Conservation (phyloP, 2,888 invertebrate species). For the Eueremaeus valkanovi region DNA sequence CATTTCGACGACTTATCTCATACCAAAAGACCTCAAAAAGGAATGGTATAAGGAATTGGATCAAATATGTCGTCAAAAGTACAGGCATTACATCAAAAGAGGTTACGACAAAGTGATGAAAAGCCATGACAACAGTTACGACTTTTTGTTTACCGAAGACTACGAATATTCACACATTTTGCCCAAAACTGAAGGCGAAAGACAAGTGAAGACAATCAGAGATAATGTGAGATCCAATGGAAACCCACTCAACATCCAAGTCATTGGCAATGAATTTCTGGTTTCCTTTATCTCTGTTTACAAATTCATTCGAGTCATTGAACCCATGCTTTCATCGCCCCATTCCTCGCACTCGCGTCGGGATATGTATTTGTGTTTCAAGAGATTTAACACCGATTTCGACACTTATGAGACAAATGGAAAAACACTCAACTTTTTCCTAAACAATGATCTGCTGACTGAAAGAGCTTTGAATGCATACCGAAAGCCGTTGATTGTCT, state of each 20-base stretch:
- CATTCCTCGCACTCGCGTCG: background rate
- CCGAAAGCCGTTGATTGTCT: background rate
- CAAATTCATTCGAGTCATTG: background rate
- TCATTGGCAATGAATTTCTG: background rate
- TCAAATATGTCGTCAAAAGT: background rate
- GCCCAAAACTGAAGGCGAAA: background rate
- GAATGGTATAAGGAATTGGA: background rate
- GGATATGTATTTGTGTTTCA: background rate
- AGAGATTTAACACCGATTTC: background rate
- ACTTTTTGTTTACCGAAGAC: background rate
- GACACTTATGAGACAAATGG: background rate
- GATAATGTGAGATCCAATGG: background rate
- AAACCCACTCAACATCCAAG: background rate
- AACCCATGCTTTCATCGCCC: background rate
- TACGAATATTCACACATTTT: background rate
- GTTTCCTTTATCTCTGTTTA: background rate
- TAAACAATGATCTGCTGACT: background rate
- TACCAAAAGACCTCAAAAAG: background rate
- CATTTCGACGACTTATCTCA: background rate
- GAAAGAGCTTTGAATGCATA: background rate
- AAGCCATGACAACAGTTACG: background rate
- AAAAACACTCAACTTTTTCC: background rate
- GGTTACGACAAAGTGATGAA: background rate
- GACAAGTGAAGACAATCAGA: background rate
- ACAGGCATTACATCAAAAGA: background rate